Base-by-base conservation (phyloP, 2,888 invertebrate species). In the Baccha elongata region DNA sequence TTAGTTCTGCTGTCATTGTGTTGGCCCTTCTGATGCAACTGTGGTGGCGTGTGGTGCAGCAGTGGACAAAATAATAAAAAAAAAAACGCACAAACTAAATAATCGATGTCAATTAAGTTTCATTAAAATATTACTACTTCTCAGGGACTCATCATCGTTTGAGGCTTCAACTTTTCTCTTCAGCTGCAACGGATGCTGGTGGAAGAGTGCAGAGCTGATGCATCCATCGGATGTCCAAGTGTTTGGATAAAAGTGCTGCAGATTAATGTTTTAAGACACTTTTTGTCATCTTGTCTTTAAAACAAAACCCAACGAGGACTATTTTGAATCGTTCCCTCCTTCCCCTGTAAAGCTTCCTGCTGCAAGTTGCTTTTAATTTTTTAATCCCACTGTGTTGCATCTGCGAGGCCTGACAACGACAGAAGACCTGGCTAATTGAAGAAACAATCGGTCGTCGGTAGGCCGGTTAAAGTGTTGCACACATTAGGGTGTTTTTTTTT, bases 21-120 rank as follows among this genome's bases (percentile, higher is more conserved):
- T 23, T 19, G 2, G 3, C 15, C n/a, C 4, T 13, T 19, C 11
- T 5, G 42, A 32, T 37, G 17, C 55, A 50, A 37, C 21, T n/a
- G 37, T 55, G 35, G 55, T 29, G 23, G 21, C 42, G 8, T 32
- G 8, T 32, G 21, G 6, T 46, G 10, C 50, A 29, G 37, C 65
- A 65, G 67, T 26, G 23, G 50, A 55, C 60, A 72, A 58, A 50
- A 64, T 3, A 62, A 62, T n/a, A 37, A 37, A 35, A n/a, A 5
- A 23, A 52, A 64, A 62, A 80, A 40, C 35, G 32, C 67, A n/a
- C n/a, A 68, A 72, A 68, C 78, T 73, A 76, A 83, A 78, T 83
- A 83, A 83, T 78, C 83, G 78, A 55, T 67, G 64, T 83, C 83
- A 83, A 83, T 83, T 83, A 78, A 83, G 83, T 83, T 83, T 83